Base-by-base conservation (phyloP, 23 tunicate genomes). In the Styela clava region DNA sequence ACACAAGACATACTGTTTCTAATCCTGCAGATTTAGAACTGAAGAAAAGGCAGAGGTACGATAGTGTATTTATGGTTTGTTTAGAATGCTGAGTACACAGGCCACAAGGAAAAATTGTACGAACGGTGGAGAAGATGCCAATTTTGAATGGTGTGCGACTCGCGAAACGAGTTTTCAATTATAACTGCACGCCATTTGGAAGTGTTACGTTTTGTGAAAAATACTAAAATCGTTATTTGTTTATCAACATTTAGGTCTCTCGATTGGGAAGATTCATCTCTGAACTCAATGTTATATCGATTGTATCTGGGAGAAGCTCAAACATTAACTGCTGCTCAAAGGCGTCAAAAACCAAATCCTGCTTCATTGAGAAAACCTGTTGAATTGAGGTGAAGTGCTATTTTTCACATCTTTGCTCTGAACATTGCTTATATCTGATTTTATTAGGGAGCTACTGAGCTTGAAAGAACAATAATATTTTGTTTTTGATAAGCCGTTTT, bases 1-100 rank as follows among this genome's bases (percentile, higher is more conserved):
- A 92, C 80, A 83, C 88, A 12, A 92, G 79, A 68, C 79, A 74
- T 69, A 73, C 88, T 29, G 92, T 92, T 37, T 86, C 97, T 1
- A 31, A 82, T 30, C 29, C 62, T 32, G 87, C 97, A 64, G 92
- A 92, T 73, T 25, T 83, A 29, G 89, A 92, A 87, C 62, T 87
- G 32, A 81, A 85, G 37, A 83, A 89, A 51, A 69, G 79, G 20
- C 64, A 52, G 0, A 30, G 86, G 89, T 85, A 61, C 21, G 89
- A 37, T 24, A 27, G 21, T 81, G 20, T 70, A 29, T 72, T 81
- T 71, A 16, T 31, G 1, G 36, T n/a, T 63, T 78, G 20, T 64
- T 78, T 25, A 0, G 33, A 18, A 74, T 20, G 19, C 25, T 29
- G 26, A 74, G 20, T 35, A 62, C 32, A 29, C 34, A 68, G 2